Base-by-base conservation (phyloP, 2,888 invertebrate genomes). In the Lasioglossum leucozonium region DNA sequence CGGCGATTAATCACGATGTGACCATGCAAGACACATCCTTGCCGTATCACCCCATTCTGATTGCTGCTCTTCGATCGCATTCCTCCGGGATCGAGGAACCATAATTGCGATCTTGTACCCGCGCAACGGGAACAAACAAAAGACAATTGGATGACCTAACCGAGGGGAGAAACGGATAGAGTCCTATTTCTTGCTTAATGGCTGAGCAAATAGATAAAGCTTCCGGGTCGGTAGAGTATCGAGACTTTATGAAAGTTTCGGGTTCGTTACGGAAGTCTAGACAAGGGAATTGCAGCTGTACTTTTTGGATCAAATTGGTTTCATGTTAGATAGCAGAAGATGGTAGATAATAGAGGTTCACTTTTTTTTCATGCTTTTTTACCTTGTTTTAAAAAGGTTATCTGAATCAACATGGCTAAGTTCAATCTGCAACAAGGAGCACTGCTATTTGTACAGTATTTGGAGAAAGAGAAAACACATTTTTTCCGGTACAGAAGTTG, bases 1-100 rank as follows among this genome's bases (percentile, higher is more conserved):
- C 8, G 13, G 26, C 42, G 62, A 81, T 78, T 80, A 84, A 87
- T 62, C 62, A 62, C 26, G 2, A 30, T 18, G 16, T 16, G 16
- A 26, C 5, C 62, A 13, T 16, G 2, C 62, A 4, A 16, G 13
- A 30, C 62, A 62, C 30, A 62, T 62, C 5, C 42, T 58, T 42
- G 10, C n/a, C 71, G 30, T 67, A 16, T 34, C 73, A 26, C 22
- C 37, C 65, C 37, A 42, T 82, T 78, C 81, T 55, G 26, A 37
- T 40, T 47, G n/a, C 40, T 58, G 26, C 1, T 58, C 26, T 10
- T 37, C 34, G 30, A 62, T 62, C 65, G 18, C 65, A 34, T 65
- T 72, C 65, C 16, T 47, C 58, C 58, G 22, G 22, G 30, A 65
- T 34, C 65, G 47, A 65, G n/a, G 42, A 62, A 34, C 42, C 51